A percentile compares a stretch with the other conserved stretches of the same genome.
phyloP scores from a whole-genome alignment of 1,140 invertebrate species.

The Papilio polytes region DNA sequence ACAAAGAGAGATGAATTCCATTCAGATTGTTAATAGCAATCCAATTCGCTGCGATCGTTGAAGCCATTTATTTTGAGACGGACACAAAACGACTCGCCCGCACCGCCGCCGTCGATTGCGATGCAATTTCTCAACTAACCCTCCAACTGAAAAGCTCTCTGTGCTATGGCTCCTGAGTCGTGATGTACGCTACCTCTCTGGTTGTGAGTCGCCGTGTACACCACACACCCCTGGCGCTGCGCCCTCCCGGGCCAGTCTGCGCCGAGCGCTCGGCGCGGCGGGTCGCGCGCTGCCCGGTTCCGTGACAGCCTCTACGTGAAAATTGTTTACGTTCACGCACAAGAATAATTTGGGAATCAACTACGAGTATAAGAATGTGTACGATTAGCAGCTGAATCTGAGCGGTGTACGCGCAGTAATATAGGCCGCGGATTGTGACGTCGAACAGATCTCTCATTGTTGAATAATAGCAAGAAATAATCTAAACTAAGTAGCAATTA shows the following conservation, averaged over 20 bases:
- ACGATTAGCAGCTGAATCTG: neutral
- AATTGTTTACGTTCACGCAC: conserved; percentile 5
- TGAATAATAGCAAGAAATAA: neutral
- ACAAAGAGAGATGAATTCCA: conserved; percentile 10
- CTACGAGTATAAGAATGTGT: conserved; percentile 6
- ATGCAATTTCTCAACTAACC: conserved; percentile 18
- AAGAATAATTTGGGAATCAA: neutral
- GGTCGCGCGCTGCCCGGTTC: conserved; percentile 46
- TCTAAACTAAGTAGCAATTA: conserved; percentile 8
- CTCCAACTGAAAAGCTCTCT: neutral
- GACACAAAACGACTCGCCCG: conserved; percentile 2
- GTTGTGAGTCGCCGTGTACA: conserved; percentile 36
- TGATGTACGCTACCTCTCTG: conserved; percentile 17
- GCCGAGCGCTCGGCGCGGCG: conserved; percentile 55
- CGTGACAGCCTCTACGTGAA: neutral
- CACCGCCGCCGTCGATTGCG: neutral
- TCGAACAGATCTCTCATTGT: neutral
- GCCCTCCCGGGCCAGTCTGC: conserved; percentile 52
- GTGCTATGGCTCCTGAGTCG: neutral
- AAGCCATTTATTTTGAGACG: neutral
- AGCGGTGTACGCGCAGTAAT: neutral
- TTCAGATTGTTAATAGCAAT: conserved; percentile 7
- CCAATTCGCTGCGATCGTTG: neutral
- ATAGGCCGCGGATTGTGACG: neutral
- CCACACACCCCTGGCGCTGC: conserved; percentile 40